These are phyloP conservation scores for Neogobius melanostomus DNA, from an alignment of 2,113 vertebrate species.

Conservation along the genomic window DNA sequence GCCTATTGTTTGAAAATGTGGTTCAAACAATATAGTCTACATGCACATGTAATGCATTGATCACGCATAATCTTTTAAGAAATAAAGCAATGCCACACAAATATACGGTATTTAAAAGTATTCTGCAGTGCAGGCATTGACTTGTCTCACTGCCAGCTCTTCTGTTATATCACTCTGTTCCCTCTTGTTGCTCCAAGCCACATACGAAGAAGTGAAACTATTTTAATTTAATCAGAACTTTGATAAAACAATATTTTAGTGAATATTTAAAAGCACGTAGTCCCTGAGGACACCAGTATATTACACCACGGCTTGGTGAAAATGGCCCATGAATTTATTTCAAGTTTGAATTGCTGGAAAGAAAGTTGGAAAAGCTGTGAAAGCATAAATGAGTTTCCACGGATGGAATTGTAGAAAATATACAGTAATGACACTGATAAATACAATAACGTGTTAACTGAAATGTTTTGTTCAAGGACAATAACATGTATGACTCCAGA, in stretches of 20 bases:
- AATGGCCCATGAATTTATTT: slow-evolving; percentile 22
- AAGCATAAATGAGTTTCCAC: slow-evolving; percentile 26
- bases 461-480: too few relatives aligned
- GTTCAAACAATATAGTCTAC: slow-evolving; percentile 28
- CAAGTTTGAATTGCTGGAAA: slow-evolving; percentile 1
- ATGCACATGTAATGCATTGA: slow-evolving; percentile 22
- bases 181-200: slow-evolving; percentile 7
- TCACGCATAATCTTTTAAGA: background rate
- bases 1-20: slow-evolving; percentile 20
- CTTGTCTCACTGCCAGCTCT: slow-evolving; percentile 13
- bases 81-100: too few relatives aligned
- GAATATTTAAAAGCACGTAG: slow-evolving; percentile 15
- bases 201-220: slow-evolving; percentile 10
- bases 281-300: background rate
- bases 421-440: too few relatives aligned
- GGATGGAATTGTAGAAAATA: slow-evolving; percentile 6
- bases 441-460: too few relatives aligned
- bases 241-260: slow-evolving; percentile 33
- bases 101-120: background rate
- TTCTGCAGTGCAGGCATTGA: background rate
- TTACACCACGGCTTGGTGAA: slow-evolving; percentile 14
- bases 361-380: slow-evolving; percentile 14
- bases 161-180: background rate
- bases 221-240: slow-evolving; percentile 28
- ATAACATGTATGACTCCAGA: too few relatives aligned